Evolutionary conservation across 2,888 invertebrate genomes (phyloP).

Genomic region (Steinernema hermaphroditum): DNA sequence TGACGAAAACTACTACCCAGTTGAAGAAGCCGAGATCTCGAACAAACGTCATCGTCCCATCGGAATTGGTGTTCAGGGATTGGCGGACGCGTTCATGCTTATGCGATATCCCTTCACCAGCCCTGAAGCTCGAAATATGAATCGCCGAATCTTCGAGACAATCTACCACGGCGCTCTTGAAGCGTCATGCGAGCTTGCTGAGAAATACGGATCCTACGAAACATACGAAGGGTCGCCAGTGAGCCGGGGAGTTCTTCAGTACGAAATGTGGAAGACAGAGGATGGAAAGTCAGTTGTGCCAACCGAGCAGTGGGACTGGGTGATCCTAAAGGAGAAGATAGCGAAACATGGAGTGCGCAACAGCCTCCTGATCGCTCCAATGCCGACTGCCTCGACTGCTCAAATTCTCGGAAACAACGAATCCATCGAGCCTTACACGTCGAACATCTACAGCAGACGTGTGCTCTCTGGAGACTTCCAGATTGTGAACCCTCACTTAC

Average conservation of each 20-base stretch:
- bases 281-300: conserved; percentile 73
- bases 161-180: conserved; percentile 95
- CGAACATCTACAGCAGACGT: conserved; percentile 89
- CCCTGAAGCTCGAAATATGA: conserved; percentile 80
- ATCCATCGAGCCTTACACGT: conserved; percentile 95
- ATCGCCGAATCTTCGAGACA: conserved; percentile 95
- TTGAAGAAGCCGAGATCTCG: conserved; percentile 79
- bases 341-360: conserved; percentile 86
- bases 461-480: conserved; percentile 80
- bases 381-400: conserved; percentile 98
- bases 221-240: conserved; percentile 89
- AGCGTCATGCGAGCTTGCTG: conserved; percentile 89
- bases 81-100: conserved; percentile 92
- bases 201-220: conserved; percentile 80
- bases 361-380: conserved; percentile 88
- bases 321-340: conserved; percentile 78
- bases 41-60: conserved; percentile 78
- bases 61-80: conserved; percentile 91
- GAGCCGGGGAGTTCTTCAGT: conserved; percentile 91
- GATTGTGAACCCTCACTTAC: conserved; percentile 90
- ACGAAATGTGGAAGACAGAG: conserved; percentile 86
- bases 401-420: conserved; percentile 99
- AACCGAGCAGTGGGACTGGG: conserved; percentile 87
- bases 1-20: conserved; percentile 92
- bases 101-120: conserved; percentile 92